Evolutionary conservation across 2,113 vertebrate genomes (phyloP), one percentile per base, ranked within the genome.

Genomic region (Piprites chloris): DNA sequence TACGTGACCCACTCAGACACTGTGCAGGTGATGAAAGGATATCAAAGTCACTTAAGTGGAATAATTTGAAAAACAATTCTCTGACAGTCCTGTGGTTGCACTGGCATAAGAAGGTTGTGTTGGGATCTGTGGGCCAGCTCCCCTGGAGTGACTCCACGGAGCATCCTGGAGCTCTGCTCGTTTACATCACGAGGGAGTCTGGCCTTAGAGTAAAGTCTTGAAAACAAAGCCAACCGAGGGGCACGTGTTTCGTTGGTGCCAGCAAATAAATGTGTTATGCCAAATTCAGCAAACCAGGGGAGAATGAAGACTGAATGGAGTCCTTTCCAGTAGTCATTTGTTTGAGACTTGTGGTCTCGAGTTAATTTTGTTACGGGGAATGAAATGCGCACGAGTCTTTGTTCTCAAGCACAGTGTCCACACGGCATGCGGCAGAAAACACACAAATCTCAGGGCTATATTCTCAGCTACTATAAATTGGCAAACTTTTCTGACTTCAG

Each of bases 1-100:
- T 67, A 91, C 49, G 86, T 96, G 90, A 94, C 96, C 95, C 95
- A 93, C 88, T 93, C 93, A 95, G 95, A 97, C 90, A 92, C 92
- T 93, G 94, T 81, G 93, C 93, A 96, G 89, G 69, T 91, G 50
- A 62, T 93, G 89, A 86, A 93, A 93, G 90, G 85, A 65, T 82
- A 59, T 89, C 62, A 9, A 13, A 82, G 87, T 95, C 90, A 82
- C 87, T 95, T 96, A n/a, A 65, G 86, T 96, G 95, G 96, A 93
- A 91, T 83, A 69, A 77, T 94, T 72, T 61, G 68, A 73, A 77
- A 92, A 87, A 14, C 41, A 84, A 35, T 42, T 86, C 69, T 56
- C 73, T 47, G 56, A 32, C 82, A 74, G 78, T 81, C 81, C 75
- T 79, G 1, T 55, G 90, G 75, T 92, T 91, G 71, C 49, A 28